These are phyloP conservation scores for Hephaestus fuliginosus DNA, from an alignment of 2,797 vertebrate species.

Conservation along the genomic window DNA sequence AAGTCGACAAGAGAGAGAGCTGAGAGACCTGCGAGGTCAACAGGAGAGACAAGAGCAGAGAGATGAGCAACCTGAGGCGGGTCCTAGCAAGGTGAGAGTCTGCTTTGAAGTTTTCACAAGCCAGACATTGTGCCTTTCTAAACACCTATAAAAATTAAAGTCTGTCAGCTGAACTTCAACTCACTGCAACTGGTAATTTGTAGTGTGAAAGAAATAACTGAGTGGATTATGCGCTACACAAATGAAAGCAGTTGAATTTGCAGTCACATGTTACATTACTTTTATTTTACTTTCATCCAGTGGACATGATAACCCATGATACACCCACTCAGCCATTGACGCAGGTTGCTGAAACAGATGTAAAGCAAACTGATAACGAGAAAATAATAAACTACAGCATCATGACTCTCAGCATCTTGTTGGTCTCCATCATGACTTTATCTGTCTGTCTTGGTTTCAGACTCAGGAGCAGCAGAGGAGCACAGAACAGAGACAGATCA, in stretches of 20 bases:
- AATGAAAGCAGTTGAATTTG: too few species aligned
- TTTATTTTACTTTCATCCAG: too few species aligned
- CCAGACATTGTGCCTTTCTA: background rate
- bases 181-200: background rate
- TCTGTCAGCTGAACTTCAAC: background rate
- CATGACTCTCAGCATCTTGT: background rate
- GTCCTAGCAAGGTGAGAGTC: slow-evolving; percentile 89
- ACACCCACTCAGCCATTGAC: too few species aligned
- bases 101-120: background rate
- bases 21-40: slow-evolving; percentile 90
- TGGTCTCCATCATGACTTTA: background rate
- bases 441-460: slow-evolving; percentile 74
- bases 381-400: background rate
- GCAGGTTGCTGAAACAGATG: too few species aligned
- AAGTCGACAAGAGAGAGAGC: slow-evolving; percentile 93
- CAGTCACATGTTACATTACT: too few species aligned
- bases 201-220: background rate
- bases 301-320: too few species aligned
- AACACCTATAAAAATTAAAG: too few species aligned
- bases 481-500: slow-evolving; percentile 91
- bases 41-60: slow-evolving; percentile 96
- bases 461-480: slow-evolving; percentile 94
- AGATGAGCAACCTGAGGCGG: slow-evolving; percentile 91
- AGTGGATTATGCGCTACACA: too few species aligned
- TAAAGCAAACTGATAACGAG: too few species aligned